phyloP scores from a whole-genome alignment of 2,888 invertebrate species.

The Cenopis cana region DNA sequence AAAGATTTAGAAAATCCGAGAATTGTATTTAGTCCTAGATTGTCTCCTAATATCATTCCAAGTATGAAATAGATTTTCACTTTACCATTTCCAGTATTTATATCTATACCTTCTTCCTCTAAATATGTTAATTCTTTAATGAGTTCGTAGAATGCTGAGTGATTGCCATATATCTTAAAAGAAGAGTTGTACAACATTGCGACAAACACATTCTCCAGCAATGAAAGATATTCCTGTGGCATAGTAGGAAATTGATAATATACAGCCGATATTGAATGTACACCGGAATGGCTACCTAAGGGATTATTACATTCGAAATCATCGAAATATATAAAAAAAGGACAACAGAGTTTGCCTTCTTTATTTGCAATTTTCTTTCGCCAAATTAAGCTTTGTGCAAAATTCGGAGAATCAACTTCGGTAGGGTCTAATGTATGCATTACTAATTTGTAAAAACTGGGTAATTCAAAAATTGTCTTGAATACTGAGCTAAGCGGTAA shows the following conservation, averaged over 20 bases:
- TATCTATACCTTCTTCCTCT: too few species aligned
- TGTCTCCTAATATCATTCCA: slow-evolving; percentile 11
- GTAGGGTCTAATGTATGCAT: not conserved
- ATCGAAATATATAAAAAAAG: slow-evolving; percentile 14
- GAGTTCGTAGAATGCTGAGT: not conserved
- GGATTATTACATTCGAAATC: too few species aligned
- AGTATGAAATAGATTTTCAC: slow-evolving; percentile 6
- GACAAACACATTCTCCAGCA: slow-evolving; percentile 23
- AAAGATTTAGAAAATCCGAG: slow-evolving; percentile 14
- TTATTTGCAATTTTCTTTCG: slow-evolving; percentile 1
- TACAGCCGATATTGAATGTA: too few species aligned
- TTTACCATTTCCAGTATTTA: not conserved
- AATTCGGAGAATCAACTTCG: not conserved
- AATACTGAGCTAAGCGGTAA: slow-evolving; percentile 1
- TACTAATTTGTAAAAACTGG: not conserved
- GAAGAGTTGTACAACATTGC: slow-evolving; percentile 1
- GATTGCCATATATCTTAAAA: not conserved
- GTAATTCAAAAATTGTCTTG: not conserved
- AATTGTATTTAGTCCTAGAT: slow-evolving; percentile 7
- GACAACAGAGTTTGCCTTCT: slow-evolving; percentile 7
- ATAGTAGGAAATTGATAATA: too few species aligned
- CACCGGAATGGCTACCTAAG: too few species aligned
- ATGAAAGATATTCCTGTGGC: too few species aligned
- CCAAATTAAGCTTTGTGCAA: not conserved
- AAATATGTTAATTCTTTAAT: slow-evolving; percentile 1